phyloP scores from a whole-genome alignment of 2,888 invertebrate species.

The Stenodera caucasica region DNA sequence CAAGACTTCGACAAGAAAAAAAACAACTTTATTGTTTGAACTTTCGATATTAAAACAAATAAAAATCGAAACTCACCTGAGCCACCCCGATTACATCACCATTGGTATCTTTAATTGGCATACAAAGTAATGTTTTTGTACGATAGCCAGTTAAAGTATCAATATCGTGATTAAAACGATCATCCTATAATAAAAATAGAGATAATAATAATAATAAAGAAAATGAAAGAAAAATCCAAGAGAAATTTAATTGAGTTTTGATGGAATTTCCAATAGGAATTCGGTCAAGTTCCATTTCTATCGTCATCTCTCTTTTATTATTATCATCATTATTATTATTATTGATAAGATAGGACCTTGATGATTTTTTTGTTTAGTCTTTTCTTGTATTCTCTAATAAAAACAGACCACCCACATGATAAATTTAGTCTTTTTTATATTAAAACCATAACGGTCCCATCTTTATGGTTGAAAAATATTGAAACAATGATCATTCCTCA shows the following conservation, averaged over 20 bases:
- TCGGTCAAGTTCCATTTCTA: neutral
- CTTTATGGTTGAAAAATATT: too few relatives aligned
- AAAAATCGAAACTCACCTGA: slow-evolving; percentile 75
- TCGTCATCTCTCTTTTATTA: neutral
- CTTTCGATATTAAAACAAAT: too few relatives aligned
- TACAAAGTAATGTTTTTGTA: slow-evolving; percentile 89
- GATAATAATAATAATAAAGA: neutral
- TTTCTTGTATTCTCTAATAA: too few relatives aligned
- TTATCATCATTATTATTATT: neutral
- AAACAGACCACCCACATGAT: neutral
- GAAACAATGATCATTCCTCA: too few relatives aligned
- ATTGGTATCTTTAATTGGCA: slow-evolving; percentile 93
- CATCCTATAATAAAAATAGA: slow-evolving; percentile 62
- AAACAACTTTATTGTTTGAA: too few relatives aligned
- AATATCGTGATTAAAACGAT: slow-evolving; percentile 90
- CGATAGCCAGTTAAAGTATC: slow-evolving; percentile 92
- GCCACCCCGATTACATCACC: slow-evolving; percentile 97
- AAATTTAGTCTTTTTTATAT: too few relatives aligned
- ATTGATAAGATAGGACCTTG: neutral
- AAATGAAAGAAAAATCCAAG: neutral
- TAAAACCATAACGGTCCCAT: too few relatives aligned
- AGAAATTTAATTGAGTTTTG: neutral
- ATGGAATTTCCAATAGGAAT: slow-evolving; percentile 5
- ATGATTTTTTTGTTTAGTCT: neutral
- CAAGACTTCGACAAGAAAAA: neutral